phyloP scores from a whole-genome alignment of 2,797 vertebrate species.

The Diglossa cyanea region DNA sequence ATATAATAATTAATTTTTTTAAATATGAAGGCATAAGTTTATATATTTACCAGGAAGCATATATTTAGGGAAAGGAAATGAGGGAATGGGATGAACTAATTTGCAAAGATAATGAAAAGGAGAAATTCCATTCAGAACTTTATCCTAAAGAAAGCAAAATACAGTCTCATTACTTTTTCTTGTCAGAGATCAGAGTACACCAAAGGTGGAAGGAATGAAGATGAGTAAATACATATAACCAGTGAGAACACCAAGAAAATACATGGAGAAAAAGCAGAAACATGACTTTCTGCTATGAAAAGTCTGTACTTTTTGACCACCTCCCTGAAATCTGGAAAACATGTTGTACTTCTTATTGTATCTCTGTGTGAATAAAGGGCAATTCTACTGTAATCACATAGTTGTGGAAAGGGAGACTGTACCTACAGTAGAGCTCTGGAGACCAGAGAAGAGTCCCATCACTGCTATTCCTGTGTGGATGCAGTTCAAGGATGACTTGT shows the following conservation, averaged over 20 bases:
- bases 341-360: background rate
- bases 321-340: background rate
- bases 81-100: background rate
- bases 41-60: background rate
- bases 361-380: background rate
- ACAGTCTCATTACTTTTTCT: background rate
- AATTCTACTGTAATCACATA: background rate
- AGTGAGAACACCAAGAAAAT: background rate
- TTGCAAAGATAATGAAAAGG: background rate
- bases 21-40: background rate
- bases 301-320: background rate
- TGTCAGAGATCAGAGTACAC: background rate
- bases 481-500: background rate
- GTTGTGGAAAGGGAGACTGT: background rate
- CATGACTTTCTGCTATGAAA: too few species aligned
- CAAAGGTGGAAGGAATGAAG: background rate
- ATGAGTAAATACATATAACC: background rate
- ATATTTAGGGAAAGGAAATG: background rate
- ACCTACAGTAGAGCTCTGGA: background rate
- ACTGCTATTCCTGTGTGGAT: background rate
- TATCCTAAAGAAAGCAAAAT: background rate
- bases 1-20: background rate
- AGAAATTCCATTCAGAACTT: background rate
- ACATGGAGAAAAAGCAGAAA: background rate
- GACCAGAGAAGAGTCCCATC: background rate